phyloP scores from a whole-genome alignment of 2,888 invertebrate genomes.

The Tenthredo livida region DNA sequence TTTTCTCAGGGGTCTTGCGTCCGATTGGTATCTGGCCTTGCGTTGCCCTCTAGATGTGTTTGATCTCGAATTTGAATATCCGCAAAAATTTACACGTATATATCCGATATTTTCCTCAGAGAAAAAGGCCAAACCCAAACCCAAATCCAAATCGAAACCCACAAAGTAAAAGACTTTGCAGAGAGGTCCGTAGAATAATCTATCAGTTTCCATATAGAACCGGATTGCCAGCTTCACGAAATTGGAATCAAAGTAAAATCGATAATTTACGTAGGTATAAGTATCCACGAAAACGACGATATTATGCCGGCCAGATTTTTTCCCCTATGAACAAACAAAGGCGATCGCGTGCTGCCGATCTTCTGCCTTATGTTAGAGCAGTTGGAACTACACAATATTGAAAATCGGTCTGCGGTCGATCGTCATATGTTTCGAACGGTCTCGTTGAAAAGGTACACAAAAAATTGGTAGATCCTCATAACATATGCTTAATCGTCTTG shows the following conservation, averaged over 20 bases:
- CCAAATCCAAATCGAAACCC: not conserved
- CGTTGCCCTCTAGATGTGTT: slow-evolving; percentile 68
- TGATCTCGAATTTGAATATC: slow-evolving; percentile 77
- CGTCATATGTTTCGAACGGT: slow-evolving; percentile 37
- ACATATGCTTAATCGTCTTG: slow-evolving; percentile 35
- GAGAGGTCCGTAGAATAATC: slow-evolving; percentile 21
- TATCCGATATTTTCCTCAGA: slow-evolving; percentile 9
- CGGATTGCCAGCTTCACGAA: not conserved
- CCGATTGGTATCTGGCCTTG: slow-evolving; percentile 33
- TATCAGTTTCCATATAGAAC: not conserved
- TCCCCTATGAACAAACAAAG: slow-evolving; percentile 29
- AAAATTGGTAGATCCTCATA: slow-evolving; percentile 24
- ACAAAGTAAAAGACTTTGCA: not conserved
- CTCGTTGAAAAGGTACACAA: slow-evolving; percentile 25
- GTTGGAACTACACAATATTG: slow-evolving; percentile 1
- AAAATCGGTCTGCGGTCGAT: slow-evolving; percentile 50
- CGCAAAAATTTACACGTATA: slow-evolving; percentile 69
- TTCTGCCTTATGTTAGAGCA: slow-evolving; percentile 31
- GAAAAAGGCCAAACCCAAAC: not conserved
- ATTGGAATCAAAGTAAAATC: not conserved
- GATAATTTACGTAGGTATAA: not conserved
- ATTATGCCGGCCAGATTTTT: not conserved
- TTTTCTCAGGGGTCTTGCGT: slow-evolving; percentile 69
- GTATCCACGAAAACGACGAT: not conserved
- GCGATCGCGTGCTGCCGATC: slow-evolving; percentile 47